Evolutionary conservation across 2,113 vertebrate species (phyloP).

Genomic region (Apodemus speciosus): DNA sequence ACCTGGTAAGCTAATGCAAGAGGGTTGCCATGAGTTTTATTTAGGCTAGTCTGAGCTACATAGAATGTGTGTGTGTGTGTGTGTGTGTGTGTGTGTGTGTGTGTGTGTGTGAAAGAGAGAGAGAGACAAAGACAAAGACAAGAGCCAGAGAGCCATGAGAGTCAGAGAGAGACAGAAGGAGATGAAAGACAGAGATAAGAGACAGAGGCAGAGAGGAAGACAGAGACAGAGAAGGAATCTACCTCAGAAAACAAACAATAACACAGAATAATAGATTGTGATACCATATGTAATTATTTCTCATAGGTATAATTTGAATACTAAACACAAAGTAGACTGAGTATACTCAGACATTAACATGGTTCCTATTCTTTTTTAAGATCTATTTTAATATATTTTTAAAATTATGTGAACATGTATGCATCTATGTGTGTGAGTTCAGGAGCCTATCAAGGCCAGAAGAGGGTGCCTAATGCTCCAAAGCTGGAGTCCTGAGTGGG

Average conservation of each 20-base stretch:
- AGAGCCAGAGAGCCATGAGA: neutral
- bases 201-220: neutral
- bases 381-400: neutral
- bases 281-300: neutral
- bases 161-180: neutral
- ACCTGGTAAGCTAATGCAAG: neutral
- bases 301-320: neutral
- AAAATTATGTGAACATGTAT: neutral
- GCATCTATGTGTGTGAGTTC: neutral
- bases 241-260: neutral
- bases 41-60: neutral
- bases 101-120: neutral
- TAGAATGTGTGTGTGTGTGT: neutral
- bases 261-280: neutral
- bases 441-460: neutral
- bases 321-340: neutral
- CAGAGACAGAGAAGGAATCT: neutral
- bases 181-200: neutral
- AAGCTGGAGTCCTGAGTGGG: neutral
- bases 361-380: neutral
- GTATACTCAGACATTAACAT: neutral
- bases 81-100: neutral
- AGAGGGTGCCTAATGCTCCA: neutral
- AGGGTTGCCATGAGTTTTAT: neutral
- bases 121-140: neutral